These are phyloP conservation scores for Zingel zingel DNA, from an alignment of 2,113 vertebrate species.

Conservation along the genomic window DNA sequence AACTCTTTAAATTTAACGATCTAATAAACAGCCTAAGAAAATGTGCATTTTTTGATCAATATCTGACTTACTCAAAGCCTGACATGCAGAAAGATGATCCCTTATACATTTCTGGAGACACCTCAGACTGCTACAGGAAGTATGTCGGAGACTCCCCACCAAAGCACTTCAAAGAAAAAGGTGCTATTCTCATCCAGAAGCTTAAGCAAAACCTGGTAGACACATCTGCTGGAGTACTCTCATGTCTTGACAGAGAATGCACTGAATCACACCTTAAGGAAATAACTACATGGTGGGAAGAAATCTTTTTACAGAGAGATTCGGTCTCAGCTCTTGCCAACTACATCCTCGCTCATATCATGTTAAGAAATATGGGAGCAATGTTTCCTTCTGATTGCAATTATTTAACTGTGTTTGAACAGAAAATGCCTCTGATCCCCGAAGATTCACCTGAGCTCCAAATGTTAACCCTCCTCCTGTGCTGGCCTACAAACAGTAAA, in stretches of 20 bases:
- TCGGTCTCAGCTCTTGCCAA: not conserved
- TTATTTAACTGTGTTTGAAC: not conserved
- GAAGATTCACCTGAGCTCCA: conserved; percentile 17
- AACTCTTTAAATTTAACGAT: not conserved
- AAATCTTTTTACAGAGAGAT: not conserved
- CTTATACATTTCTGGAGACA: rapidly evolving
- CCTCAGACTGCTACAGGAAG: not conserved
- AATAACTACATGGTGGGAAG: conserved; percentile 20
- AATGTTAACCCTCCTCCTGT: conserved; percentile 22
- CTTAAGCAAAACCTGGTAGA: not conserved
- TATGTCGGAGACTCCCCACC: conserved; percentile 1
- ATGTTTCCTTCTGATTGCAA: rapidly evolving
- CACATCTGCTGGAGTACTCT: not conserved
- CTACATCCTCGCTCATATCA: conserved; percentile 24
- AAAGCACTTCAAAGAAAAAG: not conserved
- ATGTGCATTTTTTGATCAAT: not conserved
- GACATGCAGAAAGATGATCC: not conserved
- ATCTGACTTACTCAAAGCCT: conserved; percentile 36
- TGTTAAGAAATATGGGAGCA: not conserved
- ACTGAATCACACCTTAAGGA: not conserved
- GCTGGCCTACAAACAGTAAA: conserved; percentile 19
- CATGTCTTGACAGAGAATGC: conserved; percentile 11
- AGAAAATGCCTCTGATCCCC: not conserved
- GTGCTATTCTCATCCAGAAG: not conserved
- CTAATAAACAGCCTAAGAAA: conserved; percentile 22